A percentile compares a stretch with the other conserved stretches of the same genome.
Evolutionary conservation across 2,888 invertebrate species (phyloP).

Genomic region (Cerastis rubricosa): DNA sequence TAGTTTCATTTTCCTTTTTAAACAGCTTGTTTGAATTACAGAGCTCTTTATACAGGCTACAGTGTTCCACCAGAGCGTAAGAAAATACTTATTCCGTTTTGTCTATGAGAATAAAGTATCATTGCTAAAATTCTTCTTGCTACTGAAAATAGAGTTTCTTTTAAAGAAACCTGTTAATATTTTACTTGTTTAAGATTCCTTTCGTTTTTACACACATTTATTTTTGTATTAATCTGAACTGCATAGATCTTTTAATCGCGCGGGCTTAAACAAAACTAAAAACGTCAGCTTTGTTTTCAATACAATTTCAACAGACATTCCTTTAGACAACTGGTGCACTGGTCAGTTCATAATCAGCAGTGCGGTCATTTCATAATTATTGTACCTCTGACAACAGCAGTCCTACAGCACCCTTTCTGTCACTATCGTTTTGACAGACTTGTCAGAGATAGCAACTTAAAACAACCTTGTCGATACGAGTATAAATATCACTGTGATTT

Average conservation of each 20-base stretch:
- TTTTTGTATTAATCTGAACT: neutral
- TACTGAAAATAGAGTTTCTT: neutral
- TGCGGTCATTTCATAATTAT: no score
- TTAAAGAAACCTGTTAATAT: neutral
- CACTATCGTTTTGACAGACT: no score
- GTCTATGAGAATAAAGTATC: neutral
- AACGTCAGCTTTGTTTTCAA: neutral
- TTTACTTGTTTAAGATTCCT: neutral
- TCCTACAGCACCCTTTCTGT: no score
- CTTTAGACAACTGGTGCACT: no score
- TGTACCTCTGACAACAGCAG: no score
- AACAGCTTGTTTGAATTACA: neutral
- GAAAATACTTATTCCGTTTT: neutral
- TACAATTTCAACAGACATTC: no score
- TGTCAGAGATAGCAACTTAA: no score
- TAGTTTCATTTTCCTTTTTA: conserved; percentile 11
- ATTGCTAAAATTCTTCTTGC: conserved; percentile 4
- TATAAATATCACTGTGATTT: no score
- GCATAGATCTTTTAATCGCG: neutral
- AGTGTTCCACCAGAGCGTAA: conserved; percentile 3
- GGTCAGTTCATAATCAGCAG: no score
- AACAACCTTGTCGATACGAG: no score
- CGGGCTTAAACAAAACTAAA: neutral
- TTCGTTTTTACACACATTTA: neutral
- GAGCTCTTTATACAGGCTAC: conserved; percentile 14